Evolutionary conservation across 2,888 invertebrate genomes (phyloP).

Genomic region (Ischnus inquisitorius): DNA sequence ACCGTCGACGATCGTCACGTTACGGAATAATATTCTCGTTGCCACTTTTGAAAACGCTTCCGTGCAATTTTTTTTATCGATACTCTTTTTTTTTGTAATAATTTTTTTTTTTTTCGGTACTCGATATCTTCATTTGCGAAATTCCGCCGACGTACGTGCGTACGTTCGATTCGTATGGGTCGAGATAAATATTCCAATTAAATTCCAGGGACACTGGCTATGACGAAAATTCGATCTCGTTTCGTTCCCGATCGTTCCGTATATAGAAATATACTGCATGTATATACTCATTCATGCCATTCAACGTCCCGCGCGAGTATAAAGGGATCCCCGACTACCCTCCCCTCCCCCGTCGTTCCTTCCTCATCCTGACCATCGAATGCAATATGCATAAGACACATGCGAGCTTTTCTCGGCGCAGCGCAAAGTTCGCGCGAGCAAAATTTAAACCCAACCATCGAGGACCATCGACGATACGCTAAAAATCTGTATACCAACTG

Average conservation of each 20-base stretch:
- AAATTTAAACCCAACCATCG: slow-evolving; percentile 37
- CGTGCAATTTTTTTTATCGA: neutral
- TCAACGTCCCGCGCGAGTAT: slow-evolving; percentile 9
- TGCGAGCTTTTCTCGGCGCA: slow-evolving; percentile 34
- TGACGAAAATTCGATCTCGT: slow-evolving; percentile 9
- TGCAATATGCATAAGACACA: slow-evolving; percentile 28
- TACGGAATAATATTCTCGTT: neutral
- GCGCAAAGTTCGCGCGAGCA: slow-evolving; percentile 22
- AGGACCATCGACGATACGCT: slow-evolving; percentile 56
- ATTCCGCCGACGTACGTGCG: too few species aligned
- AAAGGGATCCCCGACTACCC: slow-evolving; percentile 6
- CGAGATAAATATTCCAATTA: neutral
- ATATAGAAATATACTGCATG: slow-evolving; percentile 2
- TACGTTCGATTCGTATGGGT: neutral
- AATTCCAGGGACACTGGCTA: slow-evolving; percentile 12
- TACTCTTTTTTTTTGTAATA: neutral
- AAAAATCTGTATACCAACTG: slow-evolving; percentile 46
- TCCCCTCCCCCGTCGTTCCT: neutral
- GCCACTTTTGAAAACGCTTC: neutral
- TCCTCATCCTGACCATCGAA: neutral
- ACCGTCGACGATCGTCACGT: neutral
- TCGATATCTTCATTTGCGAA: neutral
- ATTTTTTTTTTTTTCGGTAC: neutral
- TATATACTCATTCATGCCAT: slow-evolving; percentile 20
- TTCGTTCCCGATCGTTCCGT: slow-evolving; percentile 12